Evolutionary conservation across 2,888 invertebrate genomes (phyloP).

Genomic region (Glaucopsyche alexis): DNA sequence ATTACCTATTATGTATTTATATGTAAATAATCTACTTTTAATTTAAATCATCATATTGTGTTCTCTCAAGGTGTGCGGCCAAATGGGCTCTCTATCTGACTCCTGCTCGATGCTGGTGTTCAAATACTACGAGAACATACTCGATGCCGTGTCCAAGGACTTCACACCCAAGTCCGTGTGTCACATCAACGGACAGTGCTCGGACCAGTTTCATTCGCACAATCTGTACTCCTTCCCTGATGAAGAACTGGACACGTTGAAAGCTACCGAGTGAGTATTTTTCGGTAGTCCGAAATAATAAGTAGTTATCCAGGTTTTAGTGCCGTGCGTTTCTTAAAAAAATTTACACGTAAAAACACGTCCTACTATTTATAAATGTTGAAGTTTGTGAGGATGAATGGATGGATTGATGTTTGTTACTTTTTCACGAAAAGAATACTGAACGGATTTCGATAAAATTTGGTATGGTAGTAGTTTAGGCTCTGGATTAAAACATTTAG

Average conservation of each 20-base stretch:
- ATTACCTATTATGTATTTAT: too few relatives aligned
- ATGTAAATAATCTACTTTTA: too few relatives aligned
- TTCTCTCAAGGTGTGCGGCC: conserved; percentile 80
- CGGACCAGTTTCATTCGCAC: conserved; percentile 83
- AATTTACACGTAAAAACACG: not conserved
- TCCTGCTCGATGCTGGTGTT: conserved; percentile 87
- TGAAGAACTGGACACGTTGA: conserved; percentile 62
- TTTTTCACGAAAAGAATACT: too few relatives aligned
- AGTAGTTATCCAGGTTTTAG: not conserved
- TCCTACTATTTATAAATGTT: too few relatives aligned
- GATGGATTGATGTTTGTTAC: too few relatives aligned
- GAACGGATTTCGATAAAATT: too few relatives aligned
- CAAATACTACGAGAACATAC: conserved; percentile 86
- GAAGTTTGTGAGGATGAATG: too few relatives aligned
- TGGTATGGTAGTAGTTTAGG: too few relatives aligned
- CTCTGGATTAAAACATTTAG: too few relatives aligned
- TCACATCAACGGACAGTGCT: conserved; percentile 88
- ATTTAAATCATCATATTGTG: too few relatives aligned
- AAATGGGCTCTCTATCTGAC: conserved; percentile 86
- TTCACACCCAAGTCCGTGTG: conserved; percentile 84
- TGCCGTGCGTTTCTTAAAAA: not conserved
- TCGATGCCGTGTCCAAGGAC: conserved; percentile 80
- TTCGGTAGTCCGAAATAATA: not conserved
- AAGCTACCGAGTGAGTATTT: conserved; percentile 73
- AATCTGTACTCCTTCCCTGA: conserved; percentile 76